Base-by-base conservation (phyloP, 2,888 invertebrate species). In the Temnothorax rugatulus region DNA sequence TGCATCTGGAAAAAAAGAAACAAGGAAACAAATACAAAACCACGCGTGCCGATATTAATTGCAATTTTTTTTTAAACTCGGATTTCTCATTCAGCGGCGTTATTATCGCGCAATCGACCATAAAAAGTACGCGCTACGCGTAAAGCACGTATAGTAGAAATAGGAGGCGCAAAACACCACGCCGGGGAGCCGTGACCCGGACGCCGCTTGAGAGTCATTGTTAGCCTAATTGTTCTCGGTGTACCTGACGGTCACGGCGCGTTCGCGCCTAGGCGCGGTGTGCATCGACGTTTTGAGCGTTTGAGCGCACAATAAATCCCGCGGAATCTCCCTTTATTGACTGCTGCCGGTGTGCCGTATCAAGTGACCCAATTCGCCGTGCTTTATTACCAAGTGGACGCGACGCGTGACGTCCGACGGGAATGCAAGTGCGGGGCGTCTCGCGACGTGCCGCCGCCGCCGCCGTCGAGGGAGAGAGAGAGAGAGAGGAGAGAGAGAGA, bases 291-390 rank as follows among this genome's bases (percentile, higher is more conserved):
- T n/a, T 64, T 64, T 9, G 63, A 41, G 59, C 34, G 47, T 63
- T 69, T 47, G 50, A 11, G 18, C 63, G 44, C 15, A 86, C 84
- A 76, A 84, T 87, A 86, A 86, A 84, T 89, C 82, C 57, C 73
- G 71, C 66, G 47, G 63, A 82, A 75, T 81, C 76, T 63, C 47
- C 69, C 41, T 41, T 41, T 61, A 66, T 82, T 68, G 57, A 75
- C 44, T 34, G 38, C 68, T 34, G 21, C 63, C 61, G 59, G n/a
- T 29, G 29, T 54, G 41, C 41, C 66, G 68, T 77, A 84, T 89
- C 87, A 82, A 76, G 52, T 77, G 84, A 83, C 74, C 89, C 84
- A 84, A 77, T 89, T 89, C 86, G 66, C 82, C 81, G 38, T 38
- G 21, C 34, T 87, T 89, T 86, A 86, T 89, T 61, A 81, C 64